phyloP scores from a whole-genome alignment of 2,888 invertebrate species.

The Campoplex capitator region DNA sequence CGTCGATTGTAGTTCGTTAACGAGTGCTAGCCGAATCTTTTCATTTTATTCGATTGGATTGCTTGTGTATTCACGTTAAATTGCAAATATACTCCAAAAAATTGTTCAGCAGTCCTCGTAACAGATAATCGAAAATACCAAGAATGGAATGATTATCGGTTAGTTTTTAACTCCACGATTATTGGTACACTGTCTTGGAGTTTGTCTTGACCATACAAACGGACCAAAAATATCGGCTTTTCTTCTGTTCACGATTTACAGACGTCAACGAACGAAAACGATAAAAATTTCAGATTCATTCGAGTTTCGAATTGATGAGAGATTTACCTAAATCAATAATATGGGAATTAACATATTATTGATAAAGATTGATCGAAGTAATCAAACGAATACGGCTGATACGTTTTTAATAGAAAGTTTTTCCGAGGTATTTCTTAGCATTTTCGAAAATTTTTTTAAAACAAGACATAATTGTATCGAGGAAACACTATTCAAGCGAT shows the following conservation, averaged over 20 bases:
- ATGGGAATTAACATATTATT: neutral
- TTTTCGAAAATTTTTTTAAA: neutral
- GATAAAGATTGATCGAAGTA: constrained; percentile 8
- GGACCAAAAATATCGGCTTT: neutral
- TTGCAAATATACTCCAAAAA: no score
- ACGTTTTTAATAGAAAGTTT: neutral
- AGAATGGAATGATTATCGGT: no score
- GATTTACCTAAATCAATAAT: neutral
- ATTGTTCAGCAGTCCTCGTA: no score
- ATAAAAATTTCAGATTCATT: neutral
- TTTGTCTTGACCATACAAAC: no score
- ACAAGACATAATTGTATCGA: constrained; percentile 16
- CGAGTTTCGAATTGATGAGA: neutral
- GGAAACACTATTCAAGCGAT: constrained; percentile 27
- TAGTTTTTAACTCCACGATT: no score
- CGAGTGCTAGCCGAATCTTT: neutral
- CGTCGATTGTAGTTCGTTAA: neutral
- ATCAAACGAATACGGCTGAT: neutral
- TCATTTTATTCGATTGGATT: no score
- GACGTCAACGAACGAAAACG: neutral
- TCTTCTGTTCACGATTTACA: neutral
- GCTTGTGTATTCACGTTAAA: no score
- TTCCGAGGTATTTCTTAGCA: neutral
- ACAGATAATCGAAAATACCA: no score
- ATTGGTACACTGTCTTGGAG: no score